These are phyloP conservation scores for Aproaerema taeniolella DNA, from an alignment of 2,888 invertebrate genomes.

Conservation along the genomic window DNA sequence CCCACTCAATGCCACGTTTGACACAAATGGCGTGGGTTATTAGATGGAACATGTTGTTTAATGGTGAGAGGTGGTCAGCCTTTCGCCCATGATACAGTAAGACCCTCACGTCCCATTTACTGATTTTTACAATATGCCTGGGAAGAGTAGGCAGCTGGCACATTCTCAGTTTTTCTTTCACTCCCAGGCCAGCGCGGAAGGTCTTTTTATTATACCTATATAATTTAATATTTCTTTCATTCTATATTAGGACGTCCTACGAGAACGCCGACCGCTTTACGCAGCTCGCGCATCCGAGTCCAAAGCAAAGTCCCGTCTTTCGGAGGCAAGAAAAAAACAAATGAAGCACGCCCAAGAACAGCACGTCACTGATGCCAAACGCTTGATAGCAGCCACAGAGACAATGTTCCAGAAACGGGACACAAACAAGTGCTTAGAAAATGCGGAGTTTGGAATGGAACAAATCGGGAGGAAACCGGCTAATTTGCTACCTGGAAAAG, in stretches of 20 bases:
- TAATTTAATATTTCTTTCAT: neutral
- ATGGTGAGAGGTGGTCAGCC: no score
- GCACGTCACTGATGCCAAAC: constrained; percentile 47
- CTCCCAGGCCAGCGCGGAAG: no score
- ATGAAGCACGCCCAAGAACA: constrained; percentile 47
- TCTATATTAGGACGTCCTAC: constrained; percentile 44
- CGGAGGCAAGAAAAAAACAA: constrained; percentile 45
- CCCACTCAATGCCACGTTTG: no score
- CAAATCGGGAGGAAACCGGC: constrained; percentile 52
- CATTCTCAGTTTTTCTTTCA: no score
- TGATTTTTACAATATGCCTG: no score
- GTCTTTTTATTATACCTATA: neutral
- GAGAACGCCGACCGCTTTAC: constrained; percentile 58
- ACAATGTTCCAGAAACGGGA: constrained; percentile 41
- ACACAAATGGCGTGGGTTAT: no score
- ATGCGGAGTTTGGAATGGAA: constrained; percentile 60
- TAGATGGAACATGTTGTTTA: no score
- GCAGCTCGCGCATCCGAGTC: constrained; percentile 52
- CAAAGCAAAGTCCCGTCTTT: constrained; percentile 46
- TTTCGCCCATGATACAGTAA: no score
- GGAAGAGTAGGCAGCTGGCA: no score
- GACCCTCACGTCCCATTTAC: no score
- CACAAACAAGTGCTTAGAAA: constrained; percentile 54
- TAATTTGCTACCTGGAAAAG: constrained; percentile 52
- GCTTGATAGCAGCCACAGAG: constrained; percentile 44